phyloP scores from a whole-genome alignment of 2,888 invertebrate genomes.

The Philereme transversata region DNA sequence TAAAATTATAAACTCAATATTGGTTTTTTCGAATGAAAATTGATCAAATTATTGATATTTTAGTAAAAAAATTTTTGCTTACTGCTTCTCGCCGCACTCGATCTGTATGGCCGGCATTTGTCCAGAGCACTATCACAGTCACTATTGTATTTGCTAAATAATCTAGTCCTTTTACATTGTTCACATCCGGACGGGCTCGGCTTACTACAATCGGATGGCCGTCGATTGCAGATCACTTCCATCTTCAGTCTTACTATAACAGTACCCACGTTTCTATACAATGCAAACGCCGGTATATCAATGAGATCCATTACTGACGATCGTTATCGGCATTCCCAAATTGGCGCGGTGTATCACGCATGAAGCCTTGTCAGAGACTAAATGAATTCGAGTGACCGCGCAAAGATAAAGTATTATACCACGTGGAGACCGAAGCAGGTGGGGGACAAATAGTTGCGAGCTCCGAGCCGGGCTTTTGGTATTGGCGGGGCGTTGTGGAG shows the following conservation, averaged over 20 bases:
- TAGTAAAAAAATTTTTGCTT: conserved; percentile 52
- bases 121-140: conserved; percentile 77
- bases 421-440: conserved; percentile 60
- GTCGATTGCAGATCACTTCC: conserved; percentile 57
- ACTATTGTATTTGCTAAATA: conserved; percentile 69
- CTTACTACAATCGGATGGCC: conserved; percentile 41
- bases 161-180: conserved; percentile 74
- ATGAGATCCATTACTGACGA: conserved; percentile 71
- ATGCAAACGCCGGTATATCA: conserved; percentile 70
- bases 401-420: conserved; percentile 72
- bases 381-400: conserved; percentile 73
- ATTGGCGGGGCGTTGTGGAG: conserved; percentile 58
- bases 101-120: conserved; percentile 67
- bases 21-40: too few relatives aligned
- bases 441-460: conserved; percentile 66
- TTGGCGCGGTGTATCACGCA: conserved; percentile 70
- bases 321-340: conserved; percentile 72
- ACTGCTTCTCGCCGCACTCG: conserved; percentile 73
- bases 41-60: too few relatives aligned
- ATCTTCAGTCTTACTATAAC: conserved; percentile 72
- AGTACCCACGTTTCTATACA: conserved; percentile 67
- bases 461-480: conserved; percentile 43
- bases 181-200: conserved; percentile 63
- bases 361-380: conserved; percentile 78
- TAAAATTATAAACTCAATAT: too few relatives aligned